Base-by-base conservation (phyloP, 2,888 invertebrate genomes). In the Parochlus steinenii region DNA sequence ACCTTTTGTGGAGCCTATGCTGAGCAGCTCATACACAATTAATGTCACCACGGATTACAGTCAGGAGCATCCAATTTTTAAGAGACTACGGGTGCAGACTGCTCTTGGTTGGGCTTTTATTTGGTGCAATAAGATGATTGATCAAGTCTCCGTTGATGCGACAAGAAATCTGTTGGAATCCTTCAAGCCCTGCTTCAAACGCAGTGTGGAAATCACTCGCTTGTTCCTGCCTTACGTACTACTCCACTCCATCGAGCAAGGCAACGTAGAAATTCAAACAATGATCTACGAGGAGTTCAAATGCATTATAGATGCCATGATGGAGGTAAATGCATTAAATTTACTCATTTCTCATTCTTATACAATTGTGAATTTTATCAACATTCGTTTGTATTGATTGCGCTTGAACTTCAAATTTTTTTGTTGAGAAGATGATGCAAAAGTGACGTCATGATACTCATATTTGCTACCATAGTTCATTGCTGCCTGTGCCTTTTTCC, bases 61-160 rank as follows among this genome's bases (percentile, higher is more conserved):
- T 18, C 45, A 48, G 5, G 56, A 62, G 2, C 69, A 71, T 47
- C 74, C 75, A 0, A 54, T 76, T 23, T 76, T 71, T 48, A 77
- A 78, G 12, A 74, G 77, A 1, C 65, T 65, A 29, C 64, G 66
- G 32, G 75, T 74, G 4, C 66, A 71, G 2, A 71, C 71, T 1
- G 77, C 76, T 47, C 66, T 75, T 44, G 67, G 69, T 42, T 85
- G 83, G 85, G 70, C 79, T 4, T 73, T 73, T 48, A 73, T 74
- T 44, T 83, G 82, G 83, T 70, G 76, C 0, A 68, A 69, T 24
- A 74, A 73, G 42, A 56, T 83, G 41, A 73, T 77, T 5, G 67
- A 67, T 1, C 56, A 64, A 2, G 65, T 81, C 23, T 64, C 69
- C 14, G 63, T 69, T 1, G 63, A 69, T 23, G 66, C 64, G 29